Percentiles rank a stretch among this genome's conserved stretches.
phyloP scores from a whole-genome alignment of 2,797 vertebrate genomes.

The Pogonophryne albipinna region DNA sequence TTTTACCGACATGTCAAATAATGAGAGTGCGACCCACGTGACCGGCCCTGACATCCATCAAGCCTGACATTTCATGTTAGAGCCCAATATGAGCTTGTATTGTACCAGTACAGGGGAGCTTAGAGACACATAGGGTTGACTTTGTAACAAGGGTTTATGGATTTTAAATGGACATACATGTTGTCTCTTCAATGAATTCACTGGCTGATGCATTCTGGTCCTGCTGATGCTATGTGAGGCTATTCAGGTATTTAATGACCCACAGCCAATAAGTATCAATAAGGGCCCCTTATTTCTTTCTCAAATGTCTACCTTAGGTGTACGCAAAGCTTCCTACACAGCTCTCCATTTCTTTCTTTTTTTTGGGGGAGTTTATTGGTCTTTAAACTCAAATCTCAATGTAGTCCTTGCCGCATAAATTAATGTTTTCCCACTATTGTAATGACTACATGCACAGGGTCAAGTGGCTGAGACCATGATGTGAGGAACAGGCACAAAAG shows the following conservation, averaged over 20 bases:
- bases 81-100: constrained; percentile 21
- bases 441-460: constrained; percentile 31
- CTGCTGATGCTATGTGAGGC: not conserved
- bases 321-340: constrained; percentile 21
- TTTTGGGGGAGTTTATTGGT: constrained; percentile 5
- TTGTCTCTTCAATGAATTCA: constrained; percentile 10
- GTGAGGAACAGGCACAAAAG: constrained; percentile 38
- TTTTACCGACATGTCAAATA: constrained; percentile 73
- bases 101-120: constrained; percentile 25
- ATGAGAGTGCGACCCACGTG: constrained; percentile 63
- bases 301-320: constrained; percentile 33
- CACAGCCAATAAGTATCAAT: constrained; percentile 27
- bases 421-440: constrained; percentile 63
- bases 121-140: constrained; percentile 12
- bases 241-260: constrained; percentile 35
- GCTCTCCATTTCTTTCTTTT: not conserved
- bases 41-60: constrained; percentile 58
- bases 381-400: constrained; percentile 33
- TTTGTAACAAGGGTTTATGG: constrained; percentile 36
- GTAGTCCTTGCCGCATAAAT: constrained; percentile 26
- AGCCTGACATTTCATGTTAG: constrained; percentile 47
- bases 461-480: constrained; percentile 41
- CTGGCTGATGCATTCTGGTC: not conserved
- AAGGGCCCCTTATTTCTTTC: constrained; percentile 29
- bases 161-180: constrained; percentile 20